Conservation (phyloP, 2,797 vertebrate genomes). For the Balearica regulorum region DNA sequence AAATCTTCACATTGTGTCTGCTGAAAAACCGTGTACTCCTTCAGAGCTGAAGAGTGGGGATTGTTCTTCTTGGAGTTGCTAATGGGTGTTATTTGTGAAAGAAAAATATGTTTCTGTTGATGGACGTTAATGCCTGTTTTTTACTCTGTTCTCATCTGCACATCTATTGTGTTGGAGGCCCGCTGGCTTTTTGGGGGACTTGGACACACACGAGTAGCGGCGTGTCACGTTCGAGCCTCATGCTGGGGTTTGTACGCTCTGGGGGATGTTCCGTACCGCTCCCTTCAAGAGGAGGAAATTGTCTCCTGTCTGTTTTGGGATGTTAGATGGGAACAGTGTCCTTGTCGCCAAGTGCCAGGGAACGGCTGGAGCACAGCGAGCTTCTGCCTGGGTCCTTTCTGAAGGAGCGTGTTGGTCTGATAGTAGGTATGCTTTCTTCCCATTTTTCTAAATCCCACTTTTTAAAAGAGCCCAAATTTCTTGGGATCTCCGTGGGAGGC, state of each 20-base stretch:
- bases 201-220: not conserved
- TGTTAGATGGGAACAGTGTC: not conserved
- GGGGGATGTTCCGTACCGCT: accelerated
- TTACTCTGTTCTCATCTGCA: not conserved
- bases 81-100: not conserved
- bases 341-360: not conserved
- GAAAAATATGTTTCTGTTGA: not conserved
- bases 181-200: not conserved
- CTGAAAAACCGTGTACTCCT: not conserved
- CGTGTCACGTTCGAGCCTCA: accelerated
- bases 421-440: not conserved
- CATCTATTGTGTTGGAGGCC: not conserved
- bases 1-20: not conserved
- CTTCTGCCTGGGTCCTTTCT: not conserved
- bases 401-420: accelerated
- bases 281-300: not conserved
- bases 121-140: not conserved
- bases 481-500: not conserved
- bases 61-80: conserved; percentile 8
- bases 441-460: not conserved
- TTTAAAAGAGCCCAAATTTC: not conserved
- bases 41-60: not conserved
- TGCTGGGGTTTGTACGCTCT: accelerated
- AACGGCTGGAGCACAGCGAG: not conserved
- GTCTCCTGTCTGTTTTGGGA: not conserved